phyloP scores from a whole-genome alignment of 2,113 vertebrate genomes.

The Melanerpes formicivorus region DNA sequence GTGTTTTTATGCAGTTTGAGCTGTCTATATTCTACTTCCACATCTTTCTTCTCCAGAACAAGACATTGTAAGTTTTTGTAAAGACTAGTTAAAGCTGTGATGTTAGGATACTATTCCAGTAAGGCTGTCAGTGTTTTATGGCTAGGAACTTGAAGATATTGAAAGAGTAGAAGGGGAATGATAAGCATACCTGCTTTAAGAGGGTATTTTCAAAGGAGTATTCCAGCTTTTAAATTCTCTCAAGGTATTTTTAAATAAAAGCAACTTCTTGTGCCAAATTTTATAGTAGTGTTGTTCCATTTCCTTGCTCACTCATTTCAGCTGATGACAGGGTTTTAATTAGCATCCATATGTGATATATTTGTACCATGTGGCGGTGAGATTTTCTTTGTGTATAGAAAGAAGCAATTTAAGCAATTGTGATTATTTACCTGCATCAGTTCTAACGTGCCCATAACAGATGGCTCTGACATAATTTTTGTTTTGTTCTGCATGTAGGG shows the following conservation, averaged over 20 bases:
- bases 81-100: neutral
- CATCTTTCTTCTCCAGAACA: neutral
- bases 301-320: conserved; percentile 57
- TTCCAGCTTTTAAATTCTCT: neutral
- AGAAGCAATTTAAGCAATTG: conserved; percentile 42
- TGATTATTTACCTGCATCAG: conserved; percentile 57
- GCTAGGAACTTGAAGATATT: neutral
- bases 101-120: neutral
- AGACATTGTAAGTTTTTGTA: neutral
- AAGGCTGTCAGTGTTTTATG: neutral
- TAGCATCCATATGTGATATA: conserved; percentile 72
- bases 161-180: neutral
- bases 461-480: conserved; percentile 28
- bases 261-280: conserved; percentile 37
- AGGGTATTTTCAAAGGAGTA: neutral
- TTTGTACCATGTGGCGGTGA: conserved; percentile 62
- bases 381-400: conserved; percentile 45
- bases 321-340: conserved; percentile 74
- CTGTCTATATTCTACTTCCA: neutral
- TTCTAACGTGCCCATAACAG: conserved; percentile 55
- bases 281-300: conserved; percentile 25
- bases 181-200: neutral
- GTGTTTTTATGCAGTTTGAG: fast-evolving
- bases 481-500: neutral
- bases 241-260: conserved; percentile 56